Evolutionary conservation across 2,888 invertebrate genomes (phyloP), one percentile per base, ranked within the genome.

Genomic region (Leptinotarsa peninsularis): DNA sequence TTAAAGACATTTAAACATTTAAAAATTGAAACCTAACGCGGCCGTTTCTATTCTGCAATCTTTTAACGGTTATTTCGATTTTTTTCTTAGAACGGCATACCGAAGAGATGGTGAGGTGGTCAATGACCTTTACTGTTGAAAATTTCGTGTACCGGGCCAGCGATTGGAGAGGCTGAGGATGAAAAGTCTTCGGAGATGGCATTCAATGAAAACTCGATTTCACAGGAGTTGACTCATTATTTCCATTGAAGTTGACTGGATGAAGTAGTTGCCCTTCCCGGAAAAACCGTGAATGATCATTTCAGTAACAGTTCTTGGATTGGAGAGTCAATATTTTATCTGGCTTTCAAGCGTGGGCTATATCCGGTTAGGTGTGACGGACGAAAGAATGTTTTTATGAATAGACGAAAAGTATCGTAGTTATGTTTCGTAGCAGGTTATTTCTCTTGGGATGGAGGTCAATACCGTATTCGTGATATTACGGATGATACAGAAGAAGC

Each of bases 1-100:
- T 77, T 79, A 79, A 79, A 73, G 67, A 79, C 80, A 81, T 83
- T 79, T 79, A 81, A 78, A 81, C 78, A 78, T 76, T 77, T 76
- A 75, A 77, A 78, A 58, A 70, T 70, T 70, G 70, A 70, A 70
- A 58, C 70, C 43, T 70, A 54, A 17, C 23, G 43, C 58, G 70
- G 17, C 70, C 58, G 70, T 70, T 70, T 70, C 27, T 58, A 58
- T 70, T 70, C 58, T 13, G 58, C 70, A 33, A 58, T 70, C 17
- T 70, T 70, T 70, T 70, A 70, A 70, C 70, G 70, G 70, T 70
- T 60, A 33, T 33, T 58, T 58, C 49, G 58, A 70, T 56, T 33
- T 54, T 49, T 21, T 69, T 18, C 54, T 27, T 23, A 56, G 56
- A 69, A 56, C 58, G 58, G 58, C 58, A 58, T 70, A 58, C 56